These are phyloP conservation scores for Zosterops hypoxanthus DNA, from an alignment of 2,113 vertebrate species.

Conservation along the genomic window DNA sequence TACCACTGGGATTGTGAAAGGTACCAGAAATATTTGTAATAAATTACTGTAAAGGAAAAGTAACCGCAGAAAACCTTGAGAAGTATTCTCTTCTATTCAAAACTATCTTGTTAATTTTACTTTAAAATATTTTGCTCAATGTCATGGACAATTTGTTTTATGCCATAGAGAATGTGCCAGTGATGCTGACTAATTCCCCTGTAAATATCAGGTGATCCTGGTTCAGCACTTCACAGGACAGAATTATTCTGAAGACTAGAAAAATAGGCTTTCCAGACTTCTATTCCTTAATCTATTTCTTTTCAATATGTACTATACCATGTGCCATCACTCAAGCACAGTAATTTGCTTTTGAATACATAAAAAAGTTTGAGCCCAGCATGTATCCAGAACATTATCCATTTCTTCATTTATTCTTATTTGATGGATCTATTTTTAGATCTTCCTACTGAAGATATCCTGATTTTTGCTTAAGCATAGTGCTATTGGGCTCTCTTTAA, in stretches of 20 bases:
- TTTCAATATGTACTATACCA: constrained; percentile 32
- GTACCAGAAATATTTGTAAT: background rate
- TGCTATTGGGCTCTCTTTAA: background rate
- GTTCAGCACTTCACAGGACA: constrained; percentile 42
- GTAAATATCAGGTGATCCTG: constrained; percentile 47
- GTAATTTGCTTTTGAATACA: constrained; percentile 42
- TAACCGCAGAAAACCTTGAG: background rate
- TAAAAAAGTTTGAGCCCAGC: background rate
- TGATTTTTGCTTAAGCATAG: background rate
- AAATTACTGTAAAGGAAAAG: background rate
- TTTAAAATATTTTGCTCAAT: background rate
- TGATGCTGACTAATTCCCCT: constrained; percentile 35
- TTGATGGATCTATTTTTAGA: background rate
- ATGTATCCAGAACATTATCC: background rate
- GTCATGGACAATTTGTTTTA: background rate
- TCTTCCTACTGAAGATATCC: background rate
- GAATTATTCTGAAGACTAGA: constrained; percentile 39
- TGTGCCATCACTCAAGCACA: constrained; percentile 18
- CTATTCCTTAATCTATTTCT: constrained; percentile 58
- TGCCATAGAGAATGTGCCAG: background rate
- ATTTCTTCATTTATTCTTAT: constrained; percentile 10
- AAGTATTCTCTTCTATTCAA: background rate
- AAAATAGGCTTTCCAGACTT: constrained; percentile 55
- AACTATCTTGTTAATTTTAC: background rate
- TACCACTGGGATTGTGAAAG: background rate